A percentile compares a stretch with the other conserved stretches of the same genome.
Conservation (phyloP, 2,888 invertebrate genomes). For the Epistrophe eligans region DNA sequence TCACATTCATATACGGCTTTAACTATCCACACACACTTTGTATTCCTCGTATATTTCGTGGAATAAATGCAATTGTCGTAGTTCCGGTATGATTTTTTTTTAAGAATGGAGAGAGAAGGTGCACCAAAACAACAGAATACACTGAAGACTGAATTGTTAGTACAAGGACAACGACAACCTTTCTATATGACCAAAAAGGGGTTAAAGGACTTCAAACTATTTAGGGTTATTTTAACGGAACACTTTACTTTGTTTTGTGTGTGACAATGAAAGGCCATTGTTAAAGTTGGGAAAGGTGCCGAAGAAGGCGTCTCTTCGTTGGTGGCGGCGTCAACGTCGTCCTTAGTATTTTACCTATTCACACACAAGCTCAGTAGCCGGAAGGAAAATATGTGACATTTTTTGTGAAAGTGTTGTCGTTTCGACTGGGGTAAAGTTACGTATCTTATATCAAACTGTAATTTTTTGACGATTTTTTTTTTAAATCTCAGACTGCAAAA, state of each 20-base stretch:
- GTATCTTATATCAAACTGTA: too few relatives aligned
- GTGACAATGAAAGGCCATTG: constrained; percentile 59
- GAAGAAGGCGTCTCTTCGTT: background rate
- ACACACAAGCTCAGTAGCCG: background rate
- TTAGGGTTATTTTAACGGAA: constrained; percentile 65
- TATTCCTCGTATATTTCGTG: background rate
- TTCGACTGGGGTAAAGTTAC: too few relatives aligned
- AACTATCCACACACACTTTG: background rate
- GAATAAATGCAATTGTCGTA: constrained; percentile 42
- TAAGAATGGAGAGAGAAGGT: background rate
- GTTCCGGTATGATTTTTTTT: constrained; percentile 43
- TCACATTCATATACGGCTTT: constrained; percentile 1
- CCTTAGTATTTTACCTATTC: background rate
- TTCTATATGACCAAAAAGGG: constrained; percentile 31
- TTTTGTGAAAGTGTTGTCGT: constrained; percentile 13
- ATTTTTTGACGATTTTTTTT: too few relatives aligned
- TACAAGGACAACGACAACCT: constrained; percentile 21
- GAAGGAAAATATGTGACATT: background rate
- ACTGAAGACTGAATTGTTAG: background rate
- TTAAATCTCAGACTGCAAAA: too few relatives aligned
- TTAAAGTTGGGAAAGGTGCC: constrained; percentile 55
- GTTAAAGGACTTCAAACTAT: constrained; percentile 68
- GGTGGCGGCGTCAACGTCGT: background rate
- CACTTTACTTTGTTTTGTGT: constrained; percentile 35
- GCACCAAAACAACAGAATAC: background rate